A percentile compares a stretch with the other conserved stretches of the same genome.
phyloP scores from a whole-genome alignment of 2,888 invertebrate genomes.

The Celastrina argiolus region DNA sequence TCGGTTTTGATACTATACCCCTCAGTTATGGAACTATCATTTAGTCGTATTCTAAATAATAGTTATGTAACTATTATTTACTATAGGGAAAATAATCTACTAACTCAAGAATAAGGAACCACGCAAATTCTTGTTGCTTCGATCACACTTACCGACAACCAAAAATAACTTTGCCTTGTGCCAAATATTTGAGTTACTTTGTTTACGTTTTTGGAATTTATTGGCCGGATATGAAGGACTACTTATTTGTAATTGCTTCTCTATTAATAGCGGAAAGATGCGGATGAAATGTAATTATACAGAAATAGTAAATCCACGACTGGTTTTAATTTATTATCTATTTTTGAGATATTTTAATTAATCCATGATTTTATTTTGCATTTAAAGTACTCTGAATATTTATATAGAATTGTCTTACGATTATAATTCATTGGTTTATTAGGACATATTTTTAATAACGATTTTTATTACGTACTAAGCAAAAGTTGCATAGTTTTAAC shows the following conservation, averaged over 20 bases:
- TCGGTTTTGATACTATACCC: too few relatives aligned
- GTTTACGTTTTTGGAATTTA: not conserved
- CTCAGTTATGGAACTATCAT: too few relatives aligned
- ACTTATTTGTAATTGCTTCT: conserved; percentile 1
- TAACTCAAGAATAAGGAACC: too few relatives aligned
- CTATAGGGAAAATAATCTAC: too few relatives aligned
- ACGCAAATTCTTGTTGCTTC: too few relatives aligned
- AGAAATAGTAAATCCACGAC: not conserved
- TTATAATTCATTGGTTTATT: not conserved
- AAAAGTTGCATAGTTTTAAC: too few relatives aligned
- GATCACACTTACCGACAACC: too few relatives aligned
- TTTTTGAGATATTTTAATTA: conserved; percentile 1
- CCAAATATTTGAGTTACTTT: not conserved
- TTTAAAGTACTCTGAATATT: not conserved
- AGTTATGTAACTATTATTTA: too few relatives aligned
- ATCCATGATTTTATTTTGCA: not conserved
- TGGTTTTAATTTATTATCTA: not conserved
- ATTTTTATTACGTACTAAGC: too few relatives aligned
- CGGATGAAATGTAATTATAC: conserved; percentile 6
- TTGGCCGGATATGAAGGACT: not conserved
- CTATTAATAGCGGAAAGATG: not conserved
- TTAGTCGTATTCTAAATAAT: too few relatives aligned
- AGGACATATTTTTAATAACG: too few relatives aligned
- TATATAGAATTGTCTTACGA: not conserved
- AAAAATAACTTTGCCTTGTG: not conserved